phyloP scores from a whole-genome alignment of 2,888 invertebrate genomes.

The Micropterix aruncella region DNA sequence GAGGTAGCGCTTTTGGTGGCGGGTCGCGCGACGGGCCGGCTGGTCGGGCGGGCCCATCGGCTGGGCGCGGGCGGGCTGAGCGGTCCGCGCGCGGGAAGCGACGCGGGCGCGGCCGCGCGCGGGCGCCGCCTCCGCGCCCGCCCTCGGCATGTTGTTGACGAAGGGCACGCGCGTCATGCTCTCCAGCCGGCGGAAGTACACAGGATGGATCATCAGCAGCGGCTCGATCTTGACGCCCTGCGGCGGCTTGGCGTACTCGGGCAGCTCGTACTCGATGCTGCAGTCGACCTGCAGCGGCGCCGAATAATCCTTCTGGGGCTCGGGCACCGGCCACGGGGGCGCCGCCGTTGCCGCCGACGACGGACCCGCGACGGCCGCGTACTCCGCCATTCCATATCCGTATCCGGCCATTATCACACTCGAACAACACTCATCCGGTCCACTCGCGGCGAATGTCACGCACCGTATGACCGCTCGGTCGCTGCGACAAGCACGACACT shows the following conservation, averaged over 20 bases:
- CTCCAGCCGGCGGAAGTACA: slow-evolving; percentile 78
- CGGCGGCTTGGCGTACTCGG: slow-evolving; percentile 78
- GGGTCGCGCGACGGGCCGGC: slow-evolving; percentile 9
- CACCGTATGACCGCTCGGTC: no score
- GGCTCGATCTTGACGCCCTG: slow-evolving; percentile 72
- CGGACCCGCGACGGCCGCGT: neutral
- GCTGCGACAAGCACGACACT: no score
- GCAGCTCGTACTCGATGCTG: slow-evolving; percentile 83
- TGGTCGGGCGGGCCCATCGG: neutral
- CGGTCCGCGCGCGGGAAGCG: slow-evolving; percentile 14
- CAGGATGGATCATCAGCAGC: slow-evolving; percentile 79
- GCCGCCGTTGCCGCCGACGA: slow-evolving; percentile 15
- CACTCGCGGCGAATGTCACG: no score
- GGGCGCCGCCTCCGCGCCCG: slow-evolving; percentile 17
- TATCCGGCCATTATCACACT: no score
- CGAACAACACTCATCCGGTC: no score
- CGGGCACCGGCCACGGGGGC: slow-evolving; percentile 28
- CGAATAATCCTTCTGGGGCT: slow-evolving; percentile 64
- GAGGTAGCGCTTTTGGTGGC: slow-evolving; percentile 15
- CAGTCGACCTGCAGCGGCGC: slow-evolving; percentile 82
- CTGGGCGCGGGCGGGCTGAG: neutral
- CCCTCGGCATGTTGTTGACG: slow-evolving; percentile 66
- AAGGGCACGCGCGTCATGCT: slow-evolving; percentile 70
- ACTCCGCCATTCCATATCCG: no score
- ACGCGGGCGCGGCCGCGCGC: slow-evolving; percentile 8